Conservation (phyloP, 1,140 invertebrate genomes). For the Spodoptera litura region DNA sequence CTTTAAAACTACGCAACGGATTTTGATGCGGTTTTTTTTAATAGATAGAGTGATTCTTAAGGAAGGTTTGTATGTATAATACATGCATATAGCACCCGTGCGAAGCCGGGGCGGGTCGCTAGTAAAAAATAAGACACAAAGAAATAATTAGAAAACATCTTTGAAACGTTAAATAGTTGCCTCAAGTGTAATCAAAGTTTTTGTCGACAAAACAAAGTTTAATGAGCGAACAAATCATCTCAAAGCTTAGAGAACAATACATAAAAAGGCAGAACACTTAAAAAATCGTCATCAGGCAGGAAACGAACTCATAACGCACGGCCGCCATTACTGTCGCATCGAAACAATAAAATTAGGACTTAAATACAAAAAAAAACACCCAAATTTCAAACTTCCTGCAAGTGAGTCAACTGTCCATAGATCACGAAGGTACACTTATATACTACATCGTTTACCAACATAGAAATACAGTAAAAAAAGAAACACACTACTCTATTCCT, state of each 20-base stretch:
- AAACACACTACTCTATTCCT: neutral
- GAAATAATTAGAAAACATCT: too few relatives aligned
- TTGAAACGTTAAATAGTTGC: neutral
- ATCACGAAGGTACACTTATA: slow-evolving; percentile 37
- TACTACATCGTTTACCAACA: slow-evolving; percentile 21
- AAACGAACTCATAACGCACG: slow-evolving; percentile 45
- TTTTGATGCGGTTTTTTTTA: too few relatives aligned
- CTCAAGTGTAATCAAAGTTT: neutral
- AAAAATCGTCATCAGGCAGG: slow-evolving; percentile 41
- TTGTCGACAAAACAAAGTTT: neutral
- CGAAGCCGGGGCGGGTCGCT: too few relatives aligned
- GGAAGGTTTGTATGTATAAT: too few relatives aligned
- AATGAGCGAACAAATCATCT: slow-evolving; percentile 22
- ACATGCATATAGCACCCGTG: too few relatives aligned
- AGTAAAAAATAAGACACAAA: too few relatives aligned
- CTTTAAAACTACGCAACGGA: too few relatives aligned
- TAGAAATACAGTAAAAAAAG: slow-evolving; percentile 21
- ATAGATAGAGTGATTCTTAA: too few relatives aligned
- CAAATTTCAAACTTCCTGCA: slow-evolving; percentile 48
- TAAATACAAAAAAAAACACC: slow-evolving; percentile 39
- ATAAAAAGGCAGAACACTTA: neutral
- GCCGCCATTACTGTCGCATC: slow-evolving; percentile 26
- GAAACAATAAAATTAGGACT: slow-evolving; percentile 40
- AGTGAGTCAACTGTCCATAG: slow-evolving; percentile 46
- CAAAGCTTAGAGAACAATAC: slow-evolving; percentile 27